Percentiles rank a stretch among this genome's conserved stretches.
These are phyloP conservation scores for Thunnus maccoyii DNA, from an alignment of 2,113 vertebrate species.

Conservation along the genomic window DNA sequence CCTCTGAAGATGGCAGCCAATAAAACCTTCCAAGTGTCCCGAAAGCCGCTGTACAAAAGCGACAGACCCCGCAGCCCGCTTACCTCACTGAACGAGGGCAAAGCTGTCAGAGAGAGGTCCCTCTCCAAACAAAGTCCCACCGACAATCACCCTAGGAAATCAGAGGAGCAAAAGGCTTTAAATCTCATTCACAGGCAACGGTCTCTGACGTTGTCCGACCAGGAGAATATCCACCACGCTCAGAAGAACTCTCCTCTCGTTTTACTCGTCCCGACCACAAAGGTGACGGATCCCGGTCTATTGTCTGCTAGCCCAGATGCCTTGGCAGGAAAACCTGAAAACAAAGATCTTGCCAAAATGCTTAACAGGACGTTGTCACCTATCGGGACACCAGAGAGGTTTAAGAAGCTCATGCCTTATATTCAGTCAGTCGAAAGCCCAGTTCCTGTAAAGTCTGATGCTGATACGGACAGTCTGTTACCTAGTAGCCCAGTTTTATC, in stretches of 20 bases:
- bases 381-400: constrained; percentile 77
- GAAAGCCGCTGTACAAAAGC: constrained; percentile 76
- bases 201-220: constrained; percentile 68
- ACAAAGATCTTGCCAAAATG: constrained; percentile 57
- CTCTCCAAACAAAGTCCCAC: neutral
- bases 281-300: constrained; percentile 27
- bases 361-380: constrained; percentile 79
- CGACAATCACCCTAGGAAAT: constrained; percentile 29
- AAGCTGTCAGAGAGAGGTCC: constrained; percentile 30
- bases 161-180: constrained; percentile 55
- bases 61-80: constrained; percentile 87
- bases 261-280: constrained; percentile 60
- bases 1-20: constrained; percentile 82
- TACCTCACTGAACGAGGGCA: constrained; percentile 83
- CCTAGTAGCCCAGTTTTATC: constrained; percentile 78
- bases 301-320: neutral
- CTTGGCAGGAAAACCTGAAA: constrained; percentile 42
- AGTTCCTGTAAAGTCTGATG: constrained; percentile 78
- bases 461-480: constrained; percentile 36
- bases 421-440: constrained; percentile 83
- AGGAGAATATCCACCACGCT: constrained; percentile 53
- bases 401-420: constrained; percentile 65
- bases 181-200: constrained; percentile 68
- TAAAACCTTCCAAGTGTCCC: constrained; percentile 88
- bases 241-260: constrained; percentile 68